Evolutionary conservation across 2,888 invertebrate genomes (phyloP).

Genomic region (Cephus nigrinus): DNA sequence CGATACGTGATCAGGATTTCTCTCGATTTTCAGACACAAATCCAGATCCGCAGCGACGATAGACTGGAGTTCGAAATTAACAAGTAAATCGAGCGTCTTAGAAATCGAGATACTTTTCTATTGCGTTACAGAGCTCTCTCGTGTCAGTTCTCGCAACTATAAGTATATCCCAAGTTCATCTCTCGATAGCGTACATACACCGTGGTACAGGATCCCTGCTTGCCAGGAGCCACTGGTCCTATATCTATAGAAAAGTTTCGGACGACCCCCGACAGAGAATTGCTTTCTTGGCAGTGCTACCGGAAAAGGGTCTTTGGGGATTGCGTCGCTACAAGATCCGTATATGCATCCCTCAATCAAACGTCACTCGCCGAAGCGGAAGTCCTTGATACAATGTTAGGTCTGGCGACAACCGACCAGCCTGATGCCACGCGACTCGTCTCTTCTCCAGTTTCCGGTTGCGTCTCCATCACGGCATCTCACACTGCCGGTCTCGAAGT

Average conservation of each 20-base stretch:
- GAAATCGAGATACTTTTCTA: not conserved
- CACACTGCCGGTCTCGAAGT: not conserved
- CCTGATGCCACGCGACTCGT: not conserved
- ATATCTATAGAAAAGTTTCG: not conserved
- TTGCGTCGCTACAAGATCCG: not conserved
- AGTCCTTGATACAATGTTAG: constrained; percentile 9
- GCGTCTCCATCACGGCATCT: not conserved
- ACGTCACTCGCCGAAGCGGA: constrained; percentile 5
- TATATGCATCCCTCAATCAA: not conserved
- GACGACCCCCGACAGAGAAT: not conserved
- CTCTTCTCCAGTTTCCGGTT: not conserved
- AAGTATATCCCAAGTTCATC: not conserved
- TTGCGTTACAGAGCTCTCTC: not conserved
- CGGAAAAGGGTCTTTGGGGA: not conserved
- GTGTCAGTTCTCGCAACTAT: not conserved
- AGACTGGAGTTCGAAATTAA: not conserved
- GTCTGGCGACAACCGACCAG: constrained; percentile 2
- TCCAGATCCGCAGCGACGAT: not conserved
- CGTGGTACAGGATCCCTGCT: not conserved
- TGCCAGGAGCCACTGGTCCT: not conserved
- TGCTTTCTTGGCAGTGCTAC: not conserved
- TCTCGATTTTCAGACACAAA: not conserved
- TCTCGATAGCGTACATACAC: not conserved
- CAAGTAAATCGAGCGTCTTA: not conserved
- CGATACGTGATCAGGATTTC: not conserved